Percentiles rank a stretch among this genome's conserved stretches.
These are phyloP conservation scores for Chrysochloris asiatica DNA, from an alignment of 2,113 vertebrate species.

Conservation along the genomic window DNA sequence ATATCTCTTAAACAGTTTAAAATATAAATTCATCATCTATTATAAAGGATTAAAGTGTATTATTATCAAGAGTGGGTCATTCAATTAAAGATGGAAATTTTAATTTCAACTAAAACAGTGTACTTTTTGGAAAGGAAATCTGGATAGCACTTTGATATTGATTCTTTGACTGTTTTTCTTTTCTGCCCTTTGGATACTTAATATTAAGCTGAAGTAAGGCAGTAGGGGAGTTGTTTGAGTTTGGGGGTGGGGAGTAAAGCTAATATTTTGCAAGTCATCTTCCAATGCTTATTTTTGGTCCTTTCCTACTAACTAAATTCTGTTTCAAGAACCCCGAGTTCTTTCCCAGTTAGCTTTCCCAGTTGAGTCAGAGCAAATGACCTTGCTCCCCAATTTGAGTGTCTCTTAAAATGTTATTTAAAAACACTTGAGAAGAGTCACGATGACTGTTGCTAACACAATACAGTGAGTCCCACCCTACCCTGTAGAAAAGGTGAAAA, in stretches of 20 bases:
- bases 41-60: slow-evolving; percentile 42
- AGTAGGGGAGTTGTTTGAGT: neutral
- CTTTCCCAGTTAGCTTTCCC: slow-evolving; percentile 50
- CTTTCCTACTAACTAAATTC: slow-evolving; percentile 59
- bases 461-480: neutral
- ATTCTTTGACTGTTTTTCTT: slow-evolving; percentile 37
- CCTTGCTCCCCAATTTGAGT: slow-evolving; percentile 15
- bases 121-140: slow-evolving; percentile 49
- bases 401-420: slow-evolving; percentile 36
- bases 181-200: slow-evolving; percentile 45
- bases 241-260: neutral
- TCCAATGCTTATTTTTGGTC: slow-evolving; percentile 15
- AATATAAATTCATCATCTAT: neutral
- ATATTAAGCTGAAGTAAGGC: neutral
- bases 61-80: slow-evolving; percentile 21
- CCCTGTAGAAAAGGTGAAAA: slow-evolving; percentile 2
- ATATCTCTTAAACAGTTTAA: slow-evolving; percentile 53
- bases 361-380: slow-evolving; percentile 56
- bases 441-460: neutral
- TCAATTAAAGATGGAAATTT: slow-evolving; percentile 43
- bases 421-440: slow-evolving; percentile 30
- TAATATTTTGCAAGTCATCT: slow-evolving; percentile 44
- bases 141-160: neutral
- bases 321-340: slow-evolving; percentile 60
- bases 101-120: slow-evolving; percentile 29